These are phyloP conservation scores for Ciconia nigra DNA, from an alignment of 2,797 vertebrate species.

Conservation along the genomic window DNA sequence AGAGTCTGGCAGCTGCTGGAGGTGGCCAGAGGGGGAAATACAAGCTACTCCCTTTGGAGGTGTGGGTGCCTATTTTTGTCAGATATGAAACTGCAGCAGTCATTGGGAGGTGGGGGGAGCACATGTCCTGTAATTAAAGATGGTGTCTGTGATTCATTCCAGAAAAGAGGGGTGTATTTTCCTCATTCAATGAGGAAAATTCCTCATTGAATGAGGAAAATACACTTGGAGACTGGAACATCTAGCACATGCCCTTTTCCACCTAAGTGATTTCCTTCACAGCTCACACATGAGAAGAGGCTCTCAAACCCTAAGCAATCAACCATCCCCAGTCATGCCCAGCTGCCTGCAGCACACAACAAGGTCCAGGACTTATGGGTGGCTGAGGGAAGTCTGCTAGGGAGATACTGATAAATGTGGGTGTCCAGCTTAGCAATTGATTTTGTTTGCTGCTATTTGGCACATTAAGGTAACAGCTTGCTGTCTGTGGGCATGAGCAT, in stretches of 20 bases:
- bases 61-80: constrained; percentile 28
- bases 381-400: neutral
- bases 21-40: neutral
- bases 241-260: neutral
- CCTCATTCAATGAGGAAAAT: neutral
- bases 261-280: neutral
- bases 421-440: neutral
- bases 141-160: neutral
- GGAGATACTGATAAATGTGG: neutral
- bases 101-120: neutral
- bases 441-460: neutral
- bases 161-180: neutral
- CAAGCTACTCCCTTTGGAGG: neutral
- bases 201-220: neutral
- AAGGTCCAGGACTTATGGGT: neutral
- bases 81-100: neutral
- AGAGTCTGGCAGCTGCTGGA: neutral
- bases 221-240: neutral
- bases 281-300: neutral
- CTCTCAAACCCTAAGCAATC: neutral
- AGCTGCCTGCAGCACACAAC: neutral
- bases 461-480: neutral
- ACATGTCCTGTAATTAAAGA: neutral
- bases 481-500: neutral
- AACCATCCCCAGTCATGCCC: neutral